These are phyloP conservation scores for Corvus cornix DNA, from an alignment of 2,113 vertebrate species.

Conservation along the genomic window DNA sequence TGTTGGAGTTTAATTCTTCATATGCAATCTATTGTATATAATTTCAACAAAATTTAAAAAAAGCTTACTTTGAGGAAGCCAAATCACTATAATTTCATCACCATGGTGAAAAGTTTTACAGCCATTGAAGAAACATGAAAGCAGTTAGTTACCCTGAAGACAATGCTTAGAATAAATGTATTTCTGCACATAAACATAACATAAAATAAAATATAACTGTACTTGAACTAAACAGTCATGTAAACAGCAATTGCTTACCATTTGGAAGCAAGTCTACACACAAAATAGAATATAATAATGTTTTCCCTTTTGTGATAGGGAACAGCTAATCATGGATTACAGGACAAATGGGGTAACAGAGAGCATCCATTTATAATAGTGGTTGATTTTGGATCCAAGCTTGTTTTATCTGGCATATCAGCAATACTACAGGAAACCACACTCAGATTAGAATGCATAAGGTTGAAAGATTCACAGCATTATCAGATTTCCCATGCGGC, in stretches of 20 bases:
- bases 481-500: slow-evolving; percentile 50
- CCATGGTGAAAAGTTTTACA: not conserved
- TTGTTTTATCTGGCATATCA: slow-evolving; percentile 51
- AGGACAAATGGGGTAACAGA: slow-evolving; percentile 13
- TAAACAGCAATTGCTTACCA: not conserved
- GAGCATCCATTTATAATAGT: slow-evolving; percentile 22
- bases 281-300: not conserved
- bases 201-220: slow-evolving; percentile 12
- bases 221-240: not conserved
- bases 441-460: slow-evolving; percentile 19
- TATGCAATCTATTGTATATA: not conserved
- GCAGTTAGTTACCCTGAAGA: not conserved
- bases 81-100: not conserved
- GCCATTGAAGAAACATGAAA: slow-evolving; percentile 1
- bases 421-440: slow-evolving; percentile 46
- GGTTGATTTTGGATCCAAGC: slow-evolving; percentile 49
- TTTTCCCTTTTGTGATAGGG: not conserved
- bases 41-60: not conserved
- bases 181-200: not conserved
- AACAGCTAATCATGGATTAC: slow-evolving; percentile 21
- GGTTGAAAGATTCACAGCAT: slow-evolving; percentile 24
- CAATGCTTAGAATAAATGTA: not conserved
- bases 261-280: not conserved
- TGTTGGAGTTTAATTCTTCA: not conserved
- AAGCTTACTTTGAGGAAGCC: not conserved